Evolutionary conservation across 2,888 invertebrate species (phyloP).

Genomic region (Myopa testacea): DNA sequence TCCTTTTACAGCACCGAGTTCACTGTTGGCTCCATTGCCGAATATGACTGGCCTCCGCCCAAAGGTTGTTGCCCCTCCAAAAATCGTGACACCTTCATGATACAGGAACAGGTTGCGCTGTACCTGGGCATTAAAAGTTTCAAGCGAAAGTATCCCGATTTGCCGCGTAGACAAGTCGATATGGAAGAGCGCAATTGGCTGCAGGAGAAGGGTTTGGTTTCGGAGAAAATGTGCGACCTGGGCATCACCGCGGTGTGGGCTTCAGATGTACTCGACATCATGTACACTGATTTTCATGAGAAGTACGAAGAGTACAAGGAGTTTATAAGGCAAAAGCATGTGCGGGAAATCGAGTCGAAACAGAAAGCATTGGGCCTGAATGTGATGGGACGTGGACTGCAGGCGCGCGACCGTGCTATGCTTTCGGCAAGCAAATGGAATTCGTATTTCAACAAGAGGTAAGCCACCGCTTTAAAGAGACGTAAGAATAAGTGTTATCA

Average conservation of each 20-base stretch:
- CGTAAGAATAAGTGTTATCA: background rate
- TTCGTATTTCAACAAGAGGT: slow-evolving; percentile 80
- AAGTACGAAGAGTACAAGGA: slow-evolving; percentile 93
- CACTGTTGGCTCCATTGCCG: slow-evolving; percentile 89
- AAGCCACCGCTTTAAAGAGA: slow-evolving; percentile 43
- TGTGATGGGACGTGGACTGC: slow-evolving; percentile 69
- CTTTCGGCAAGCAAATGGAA: slow-evolving; percentile 92
- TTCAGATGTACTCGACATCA: slow-evolving; percentile 93
- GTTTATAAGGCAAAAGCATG: slow-evolving; percentile 71
- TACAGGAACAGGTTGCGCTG: slow-evolving; percentile 96
- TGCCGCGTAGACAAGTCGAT: slow-evolving; percentile 85
- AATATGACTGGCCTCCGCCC: slow-evolving; percentile 91
- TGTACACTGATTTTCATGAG: slow-evolving; percentile 94
- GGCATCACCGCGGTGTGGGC: slow-evolving; percentile 92
- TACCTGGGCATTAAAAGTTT: slow-evolving; percentile 96
- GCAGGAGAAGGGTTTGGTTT: slow-evolving; percentile 83
- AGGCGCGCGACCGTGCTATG: slow-evolving; percentile 81
- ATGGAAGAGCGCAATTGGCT: slow-evolving; percentile 93
- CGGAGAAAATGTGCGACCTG: slow-evolving; percentile 92
- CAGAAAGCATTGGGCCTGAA: slow-evolving; percentile 72
- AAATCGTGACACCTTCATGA: slow-evolving; percentile 84
- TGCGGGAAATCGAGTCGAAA: slow-evolving; percentile 76
- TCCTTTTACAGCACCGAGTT: slow-evolving; percentile 70
- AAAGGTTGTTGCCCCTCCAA: slow-evolving; percentile 70
- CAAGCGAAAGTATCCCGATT: slow-evolving; percentile 93